These are phyloP conservation scores for Panagrolaimus sp. DNA, from an alignment of 1,140 invertebrate genomes.

Conservation along the genomic window DNA sequence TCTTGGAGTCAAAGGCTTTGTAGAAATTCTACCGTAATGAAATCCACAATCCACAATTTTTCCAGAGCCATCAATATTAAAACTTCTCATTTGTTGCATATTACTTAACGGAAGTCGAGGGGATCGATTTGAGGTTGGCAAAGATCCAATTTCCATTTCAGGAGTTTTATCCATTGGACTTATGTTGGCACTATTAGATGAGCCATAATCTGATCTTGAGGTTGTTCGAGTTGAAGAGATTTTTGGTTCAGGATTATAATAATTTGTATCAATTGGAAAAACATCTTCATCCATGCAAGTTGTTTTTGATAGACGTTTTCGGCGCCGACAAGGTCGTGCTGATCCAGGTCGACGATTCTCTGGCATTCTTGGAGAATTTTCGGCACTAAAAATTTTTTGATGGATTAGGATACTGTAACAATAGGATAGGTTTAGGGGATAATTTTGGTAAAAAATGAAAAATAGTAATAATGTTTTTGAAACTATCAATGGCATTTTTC, in stretches of 20 bases:
- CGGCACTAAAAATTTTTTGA: slow-evolving; percentile 28
- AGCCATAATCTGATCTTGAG: neutral
- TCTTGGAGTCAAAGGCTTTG: slow-evolving; percentile 26
- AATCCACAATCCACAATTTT: slow-evolving; percentile 38
- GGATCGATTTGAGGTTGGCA: neutral
- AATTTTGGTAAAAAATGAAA: neutral
- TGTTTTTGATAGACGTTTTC: slow-evolving; percentile 8
- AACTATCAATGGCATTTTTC: neutral
- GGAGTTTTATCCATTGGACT: slow-evolving; percentile 2
- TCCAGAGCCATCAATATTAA: slow-evolving; percentile 36
- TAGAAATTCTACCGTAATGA: neutral
- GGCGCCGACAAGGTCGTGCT: slow-evolving; percentile 27
- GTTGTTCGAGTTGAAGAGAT: neutral
- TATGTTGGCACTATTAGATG: neutral
- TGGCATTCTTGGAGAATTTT: slow-evolving; percentile 30
- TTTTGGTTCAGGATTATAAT: neutral
- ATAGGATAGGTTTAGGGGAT: too few species aligned
- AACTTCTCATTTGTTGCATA: slow-evolving; percentile 31
- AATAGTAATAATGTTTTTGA: neutral
- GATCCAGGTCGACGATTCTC: slow-evolving; percentile 26
- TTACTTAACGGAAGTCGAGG: neutral
- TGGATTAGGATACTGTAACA: neutral
- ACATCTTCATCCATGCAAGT: neutral
- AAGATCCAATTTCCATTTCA: neutral
- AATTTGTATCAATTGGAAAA: neutral